Evolutionary conservation across 2,888 invertebrate genomes (phyloP), one percentile per base, ranked within the genome.

Genomic region (Neoascia interrupta): DNA sequence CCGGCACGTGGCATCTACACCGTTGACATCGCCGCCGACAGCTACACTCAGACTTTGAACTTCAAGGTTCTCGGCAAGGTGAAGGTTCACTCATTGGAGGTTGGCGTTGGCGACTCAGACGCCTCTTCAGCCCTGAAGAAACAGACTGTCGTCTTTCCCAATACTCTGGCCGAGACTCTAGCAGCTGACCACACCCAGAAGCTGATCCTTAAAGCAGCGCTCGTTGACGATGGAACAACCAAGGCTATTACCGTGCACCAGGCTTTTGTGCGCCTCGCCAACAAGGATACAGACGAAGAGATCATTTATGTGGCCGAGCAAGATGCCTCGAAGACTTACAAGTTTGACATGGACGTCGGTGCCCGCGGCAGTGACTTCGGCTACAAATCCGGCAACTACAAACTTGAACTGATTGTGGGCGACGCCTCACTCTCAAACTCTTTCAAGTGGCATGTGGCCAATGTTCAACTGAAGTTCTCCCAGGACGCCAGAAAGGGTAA

Each of bases 281-380:
- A 94, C 83, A 89, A 89, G 11, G 90, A 90, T 56, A 91, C 91
- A 0, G 90, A 91, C n/a, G 92, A 93, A 74, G 99, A 99, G 90
- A 95, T 97, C 49, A 93, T 97, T 84, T 98, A 97, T 87, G 95
- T 99, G 3, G 96, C 98, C 0, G 98, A 98, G 86, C 93, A 94
- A 3, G 97, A 97, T 85, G 90, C 90, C 79, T 89, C 91, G 54
- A 92, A 93, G 84, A 89, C 92, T 0, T 98, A 98, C 88, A 96
- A 96, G 89, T 94, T 98, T 81, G 97, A 98, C 85, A 92, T 99
- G 92, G 96, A 96, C 87, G 92, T 97, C 43, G 94, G 94, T 41
- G 91, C 92, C 37, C 92, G 95, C 82, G 93, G 93, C 11, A 92
- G 93, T 84, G 96, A 96, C 84, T 93, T 99, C 84, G 92, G 92